phyloP scores from a whole-genome alignment of 2,888 invertebrate genomes.

The Pheosia gnoma region DNA sequence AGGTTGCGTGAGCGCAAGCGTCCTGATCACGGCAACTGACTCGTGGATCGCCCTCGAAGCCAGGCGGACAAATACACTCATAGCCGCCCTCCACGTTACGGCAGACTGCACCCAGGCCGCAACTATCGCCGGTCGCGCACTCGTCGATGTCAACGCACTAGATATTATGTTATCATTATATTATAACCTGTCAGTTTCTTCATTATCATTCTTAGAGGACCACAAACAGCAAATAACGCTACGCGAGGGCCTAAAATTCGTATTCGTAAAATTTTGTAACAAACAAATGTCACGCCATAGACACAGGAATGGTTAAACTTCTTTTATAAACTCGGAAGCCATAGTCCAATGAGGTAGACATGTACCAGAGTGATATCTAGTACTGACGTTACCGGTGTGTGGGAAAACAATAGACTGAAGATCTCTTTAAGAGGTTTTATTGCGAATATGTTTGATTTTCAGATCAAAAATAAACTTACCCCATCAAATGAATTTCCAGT shows the following conservation, averaged over 20 bases:
- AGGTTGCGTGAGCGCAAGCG: conserved; percentile 89
- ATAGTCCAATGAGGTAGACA: too few species aligned
- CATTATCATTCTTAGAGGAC: not conserved
- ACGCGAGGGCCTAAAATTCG: too few species aligned
- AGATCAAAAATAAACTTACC: conserved; percentile 51
- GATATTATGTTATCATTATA: conserved; percentile 15
- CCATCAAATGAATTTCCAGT: conserved; percentile 90
- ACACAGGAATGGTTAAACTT: too few species aligned
- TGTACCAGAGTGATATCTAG: too few species aligned
- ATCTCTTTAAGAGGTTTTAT: too few species aligned
- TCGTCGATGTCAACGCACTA: conserved; percentile 94
- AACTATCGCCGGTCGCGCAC: conserved; percentile 88
- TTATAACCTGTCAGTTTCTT: conserved; percentile 1
- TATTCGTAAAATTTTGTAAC: too few species aligned
- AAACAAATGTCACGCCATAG: too few species aligned
- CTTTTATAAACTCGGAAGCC: too few species aligned
- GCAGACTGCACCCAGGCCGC: conserved; percentile 92
- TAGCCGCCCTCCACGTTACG: conserved; percentile 91
- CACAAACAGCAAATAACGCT: too few species aligned
- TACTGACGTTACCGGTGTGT: too few species aligned
- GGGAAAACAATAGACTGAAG: too few species aligned
- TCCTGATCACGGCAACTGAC: conserved; percentile 89
- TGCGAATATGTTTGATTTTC: too few species aligned
- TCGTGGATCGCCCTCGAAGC: conserved; percentile 91
- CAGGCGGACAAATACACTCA: conserved; percentile 93